Conservation (phyloP, 2,888 invertebrate species). For the Nezara viridula region DNA sequence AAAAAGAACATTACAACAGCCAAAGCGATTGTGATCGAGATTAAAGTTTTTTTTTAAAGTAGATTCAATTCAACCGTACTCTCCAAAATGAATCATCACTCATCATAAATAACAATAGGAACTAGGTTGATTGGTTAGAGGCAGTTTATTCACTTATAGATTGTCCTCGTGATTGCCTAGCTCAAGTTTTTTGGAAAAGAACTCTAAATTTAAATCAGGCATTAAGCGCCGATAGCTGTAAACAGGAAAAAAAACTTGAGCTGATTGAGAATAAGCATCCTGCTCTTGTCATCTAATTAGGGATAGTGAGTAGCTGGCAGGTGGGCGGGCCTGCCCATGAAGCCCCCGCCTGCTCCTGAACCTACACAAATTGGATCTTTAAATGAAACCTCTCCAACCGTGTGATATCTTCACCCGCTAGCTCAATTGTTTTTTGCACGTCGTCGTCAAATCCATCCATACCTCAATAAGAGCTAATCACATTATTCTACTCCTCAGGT, state of each 20-base stretch:
- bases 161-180: neutral
- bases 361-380: slow-evolving; percentile 29
- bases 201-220: neutral
- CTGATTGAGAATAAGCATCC: neutral
- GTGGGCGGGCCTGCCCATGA: neutral
- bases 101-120: too few relatives aligned
- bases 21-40: too few relatives aligned
- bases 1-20: too few relatives aligned
- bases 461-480: neutral
- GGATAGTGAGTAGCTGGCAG: neutral
- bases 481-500: neutral
- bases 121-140: too few relatives aligned
- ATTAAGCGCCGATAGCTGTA: neutral
- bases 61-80: too few relatives aligned
- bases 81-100: too few relatives aligned
- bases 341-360: neutral
- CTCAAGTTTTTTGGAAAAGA: neutral
- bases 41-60: too few relatives aligned
- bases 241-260: neutral
- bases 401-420: neutral
- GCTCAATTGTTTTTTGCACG: neutral
- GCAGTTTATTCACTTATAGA: neutral
- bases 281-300: slow-evolving; percentile 43
- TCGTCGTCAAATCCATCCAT: neutral
- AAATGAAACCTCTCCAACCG: slow-evolving; percentile 27